Percentiles rank a stretch among this genome's conserved stretches.
Evolutionary conservation across 2,888 invertebrate genomes (phyloP).

Genomic region (Ormia ochracea): DNA sequence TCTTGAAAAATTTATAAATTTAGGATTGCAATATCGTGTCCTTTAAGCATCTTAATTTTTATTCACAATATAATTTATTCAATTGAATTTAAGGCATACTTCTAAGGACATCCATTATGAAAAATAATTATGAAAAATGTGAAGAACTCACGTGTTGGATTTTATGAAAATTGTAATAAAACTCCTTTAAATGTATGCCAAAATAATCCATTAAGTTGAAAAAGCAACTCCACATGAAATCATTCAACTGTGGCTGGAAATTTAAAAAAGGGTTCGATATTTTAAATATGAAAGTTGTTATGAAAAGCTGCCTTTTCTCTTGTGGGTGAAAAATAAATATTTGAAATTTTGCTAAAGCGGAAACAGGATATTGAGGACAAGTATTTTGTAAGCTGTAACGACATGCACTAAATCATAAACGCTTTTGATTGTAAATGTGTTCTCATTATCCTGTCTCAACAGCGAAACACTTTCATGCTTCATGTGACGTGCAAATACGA

Average conservation of each 20-base stretch:
- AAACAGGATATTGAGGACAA: slow-evolving; percentile 53
- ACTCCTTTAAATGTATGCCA: not conserved
- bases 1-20: too few relatives aligned
- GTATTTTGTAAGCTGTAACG: slow-evolving; percentile 38
- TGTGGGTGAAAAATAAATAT: slow-evolving; percentile 26
- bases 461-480: slow-evolving; percentile 45
- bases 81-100: too few relatives aligned
- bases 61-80: too few relatives aligned
- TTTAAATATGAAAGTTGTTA: not conserved
- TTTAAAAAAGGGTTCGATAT: slow-evolving; percentile 34
- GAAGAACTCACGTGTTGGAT: not conserved
- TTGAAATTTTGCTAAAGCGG: slow-evolving; percentile 42
- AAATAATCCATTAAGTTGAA: slow-evolving; percentile 10
- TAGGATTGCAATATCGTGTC: too few relatives aligned
- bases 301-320: not conserved
- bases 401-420: slow-evolving; percentile 34
- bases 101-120: too few relatives aligned
- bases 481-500: slow-evolving; percentile 41
- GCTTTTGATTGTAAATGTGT: slow-evolving; percentile 22
- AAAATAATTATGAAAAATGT: too few relatives aligned
- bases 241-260: slow-evolving; percentile 23
- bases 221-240: slow-evolving; percentile 18
- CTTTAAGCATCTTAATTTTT: too few relatives aligned
- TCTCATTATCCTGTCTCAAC: slow-evolving; percentile 36
- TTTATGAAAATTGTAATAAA: not conserved